Evolutionary conservation across 2,113 vertebrate genomes (phyloP).

Genomic region (Cavia aperea): DNA sequence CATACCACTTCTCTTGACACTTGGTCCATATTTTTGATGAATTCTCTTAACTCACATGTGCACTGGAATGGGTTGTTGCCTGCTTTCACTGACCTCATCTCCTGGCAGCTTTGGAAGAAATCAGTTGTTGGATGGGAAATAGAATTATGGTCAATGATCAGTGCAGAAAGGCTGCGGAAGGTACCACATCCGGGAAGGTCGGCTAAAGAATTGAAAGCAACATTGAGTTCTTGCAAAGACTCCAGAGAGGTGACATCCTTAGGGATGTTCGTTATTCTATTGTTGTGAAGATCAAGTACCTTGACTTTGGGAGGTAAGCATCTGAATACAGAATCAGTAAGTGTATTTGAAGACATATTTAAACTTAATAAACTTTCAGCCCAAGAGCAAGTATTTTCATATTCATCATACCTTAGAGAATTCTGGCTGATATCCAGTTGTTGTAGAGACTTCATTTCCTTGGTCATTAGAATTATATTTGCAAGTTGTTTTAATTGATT

Average conservation of each 20-base stretch:
- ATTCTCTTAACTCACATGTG: conserved; percentile 81
- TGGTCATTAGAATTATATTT: conserved; percentile 76
- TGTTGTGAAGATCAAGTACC: conserved; percentile 79
- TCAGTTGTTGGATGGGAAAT: conserved; percentile 74
- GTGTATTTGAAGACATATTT: conserved; percentile 81
- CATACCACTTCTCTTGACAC: conserved; percentile 62
- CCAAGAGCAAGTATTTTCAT: conserved; percentile 75
- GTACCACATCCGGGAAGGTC: conserved; percentile 80
- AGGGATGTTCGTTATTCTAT: conserved; percentile 79
- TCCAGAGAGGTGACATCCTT: conserved; percentile 65
- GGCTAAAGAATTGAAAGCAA: conserved; percentile 81
- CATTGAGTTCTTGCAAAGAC: conserved; percentile 79
- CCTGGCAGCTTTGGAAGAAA: conserved; percentile 77
- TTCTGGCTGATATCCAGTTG: conserved; percentile 84
- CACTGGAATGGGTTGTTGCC: conserved; percentile 87
- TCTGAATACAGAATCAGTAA: conserved; percentile 78
- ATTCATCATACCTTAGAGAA: conserved; percentile 73
- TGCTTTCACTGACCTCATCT: conserved; percentile 73
- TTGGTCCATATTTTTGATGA: conserved; percentile 67
- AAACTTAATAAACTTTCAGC: conserved; percentile 75
- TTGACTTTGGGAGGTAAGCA: conserved; percentile 80
- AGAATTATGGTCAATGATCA: conserved; percentile 78
- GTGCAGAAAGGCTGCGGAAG: conserved; percentile 73
- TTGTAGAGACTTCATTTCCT: conserved; percentile 79
- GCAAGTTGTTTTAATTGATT: conserved; percentile 83